Base-by-base conservation (phyloP, 30 jellyfish, hydroid and myxozoan species). In the Aurelia sp. region DNA sequence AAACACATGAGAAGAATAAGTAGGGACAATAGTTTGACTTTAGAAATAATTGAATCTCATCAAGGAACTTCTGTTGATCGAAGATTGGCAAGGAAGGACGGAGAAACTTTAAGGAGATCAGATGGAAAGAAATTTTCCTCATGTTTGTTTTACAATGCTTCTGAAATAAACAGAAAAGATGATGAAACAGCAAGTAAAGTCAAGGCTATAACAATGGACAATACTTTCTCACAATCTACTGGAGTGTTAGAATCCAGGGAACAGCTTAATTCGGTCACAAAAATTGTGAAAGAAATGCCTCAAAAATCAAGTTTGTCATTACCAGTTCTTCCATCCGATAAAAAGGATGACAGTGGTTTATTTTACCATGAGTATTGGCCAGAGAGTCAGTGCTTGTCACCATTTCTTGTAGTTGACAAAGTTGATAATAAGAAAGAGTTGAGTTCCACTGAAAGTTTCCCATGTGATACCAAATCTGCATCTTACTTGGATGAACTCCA, bases 291-390 rank as follows among this genome's bases (percentile, higher is more conserved):
- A 22, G 61, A 69, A 40, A 33, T 16, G 19, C 15, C 66, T 69
- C 17, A 33, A 18, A 59, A 59, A 59, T 59, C 69, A 18, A 10
- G 33, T 18, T 9, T 44, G 55, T 59, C 69, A 18, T 59, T 59
- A 21, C 33, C 33, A 59, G 24, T 21, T 18, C 33, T 59, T 7
- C 69, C 24, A 0, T n/a, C 69, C 3, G 69, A 59, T 13, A 59
- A 21, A 13, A 44, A 44, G 16, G 69, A 59, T 18, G 69, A 59
- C 33, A n/a, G 33, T 59, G 69, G 69, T 11, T 59, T 59, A 38
- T 59, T 59, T 59, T 59, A 13, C 33, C 69, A 59, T 7, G 69
- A 59, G 69, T 21, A 59, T 21, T 59, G 69, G 69, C 69, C 69
- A 3, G 69, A 30, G 13, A 59, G 33, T 59, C 69, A 59, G 16